phyloP scores from a whole-genome alignment of 2,797 vertebrate species.

The Cephalopachus bancanus region DNA sequence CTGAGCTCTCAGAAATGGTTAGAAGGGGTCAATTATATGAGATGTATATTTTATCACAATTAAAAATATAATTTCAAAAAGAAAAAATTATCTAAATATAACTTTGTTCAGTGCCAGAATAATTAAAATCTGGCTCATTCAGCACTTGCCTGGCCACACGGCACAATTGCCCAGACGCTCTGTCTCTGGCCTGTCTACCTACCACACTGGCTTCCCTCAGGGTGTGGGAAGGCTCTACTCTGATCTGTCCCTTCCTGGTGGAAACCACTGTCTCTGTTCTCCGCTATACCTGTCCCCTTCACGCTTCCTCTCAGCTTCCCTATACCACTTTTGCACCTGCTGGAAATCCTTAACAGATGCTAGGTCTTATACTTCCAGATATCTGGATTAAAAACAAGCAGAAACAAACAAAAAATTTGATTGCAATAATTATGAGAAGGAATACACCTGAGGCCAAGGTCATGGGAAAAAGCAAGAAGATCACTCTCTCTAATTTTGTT shows the following conservation, averaged over 20 bases:
- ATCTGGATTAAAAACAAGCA: not conserved
- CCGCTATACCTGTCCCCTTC: rapidly evolving
- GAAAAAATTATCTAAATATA: not conserved
- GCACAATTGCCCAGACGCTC: rapidly evolving
- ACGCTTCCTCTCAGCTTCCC: not conserved
- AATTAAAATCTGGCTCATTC: not conserved
- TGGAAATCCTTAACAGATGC: not conserved
- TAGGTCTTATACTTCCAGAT: not conserved
- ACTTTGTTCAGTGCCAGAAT: not conserved
- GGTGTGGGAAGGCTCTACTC: rapidly evolving
- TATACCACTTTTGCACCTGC: not conserved
- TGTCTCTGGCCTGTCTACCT: rapidly evolving
- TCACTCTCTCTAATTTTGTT: not conserved
- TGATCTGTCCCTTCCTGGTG: not conserved
- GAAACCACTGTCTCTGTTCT: not conserved
- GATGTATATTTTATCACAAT: not conserved
- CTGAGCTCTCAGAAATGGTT: not conserved
- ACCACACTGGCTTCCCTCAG: rapidly evolving
- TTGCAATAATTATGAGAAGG: not conserved
- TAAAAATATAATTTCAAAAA: not conserved
- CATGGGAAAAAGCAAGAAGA: not conserved
- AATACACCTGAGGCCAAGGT: not conserved
- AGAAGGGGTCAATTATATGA: rapidly evolving
- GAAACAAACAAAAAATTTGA: not conserved
- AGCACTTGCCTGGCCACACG: rapidly evolving